Evolutionary conservation across 23 tunicate species (phyloP).

Genomic region (Aplidium turbinatum): DNA sequence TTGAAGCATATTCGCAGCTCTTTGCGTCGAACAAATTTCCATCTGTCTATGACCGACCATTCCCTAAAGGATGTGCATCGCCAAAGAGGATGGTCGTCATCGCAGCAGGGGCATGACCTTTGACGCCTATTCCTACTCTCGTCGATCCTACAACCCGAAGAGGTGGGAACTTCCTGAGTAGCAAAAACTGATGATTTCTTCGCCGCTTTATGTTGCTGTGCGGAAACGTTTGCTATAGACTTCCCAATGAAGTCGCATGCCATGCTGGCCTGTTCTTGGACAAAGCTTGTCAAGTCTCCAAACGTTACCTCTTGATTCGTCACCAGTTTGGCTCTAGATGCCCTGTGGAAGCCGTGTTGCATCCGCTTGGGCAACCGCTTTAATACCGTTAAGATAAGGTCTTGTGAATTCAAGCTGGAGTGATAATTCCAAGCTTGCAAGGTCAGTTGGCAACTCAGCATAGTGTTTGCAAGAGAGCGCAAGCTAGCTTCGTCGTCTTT

Average conservation of each 20-base stretch:
- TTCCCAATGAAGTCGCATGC: background rate
- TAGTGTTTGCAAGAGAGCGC: background rate
- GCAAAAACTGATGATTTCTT: too few relatives aligned
- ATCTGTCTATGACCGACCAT: too few relatives aligned
- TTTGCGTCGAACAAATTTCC: too few relatives aligned
- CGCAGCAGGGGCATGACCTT: too few relatives aligned
- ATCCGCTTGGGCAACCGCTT: background rate
- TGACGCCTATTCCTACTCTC: too few relatives aligned
- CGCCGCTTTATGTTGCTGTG: too few relatives aligned
- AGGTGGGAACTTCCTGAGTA: too few relatives aligned
- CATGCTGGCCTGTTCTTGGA: background rate
- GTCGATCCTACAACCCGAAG: too few relatives aligned
- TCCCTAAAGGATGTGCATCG: too few relatives aligned
- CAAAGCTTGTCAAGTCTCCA: background rate
- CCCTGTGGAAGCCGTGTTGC: background rate
- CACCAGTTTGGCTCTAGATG: background rate
- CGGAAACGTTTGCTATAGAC: too few relatives aligned
- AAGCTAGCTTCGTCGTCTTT: background rate
- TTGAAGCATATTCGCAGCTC: too few relatives aligned
- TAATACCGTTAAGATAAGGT: background rate
- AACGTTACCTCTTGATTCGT: background rate
- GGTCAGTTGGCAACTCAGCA: background rate
- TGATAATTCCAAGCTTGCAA: background rate
- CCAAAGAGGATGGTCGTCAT: too few relatives aligned
- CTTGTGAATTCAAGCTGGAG: conserved; percentile 2